Evolutionary conservation across 2,113 vertebrate genomes (phyloP), one percentile per base, ranked within the genome.

Genomic region (Rhea pennata): DNA sequence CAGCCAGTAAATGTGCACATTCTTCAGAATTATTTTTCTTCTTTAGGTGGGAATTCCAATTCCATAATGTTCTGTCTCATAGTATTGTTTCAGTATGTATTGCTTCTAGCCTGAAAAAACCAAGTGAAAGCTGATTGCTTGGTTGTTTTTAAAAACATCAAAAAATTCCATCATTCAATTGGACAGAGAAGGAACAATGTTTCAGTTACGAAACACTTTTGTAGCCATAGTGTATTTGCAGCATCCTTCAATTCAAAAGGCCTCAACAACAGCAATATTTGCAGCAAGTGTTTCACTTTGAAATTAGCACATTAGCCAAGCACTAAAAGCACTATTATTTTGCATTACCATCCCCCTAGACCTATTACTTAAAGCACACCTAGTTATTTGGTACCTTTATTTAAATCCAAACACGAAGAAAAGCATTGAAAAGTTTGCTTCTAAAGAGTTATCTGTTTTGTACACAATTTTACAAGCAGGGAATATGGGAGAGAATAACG

Each of bases 391-490:
- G 26, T 54, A 40, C 36, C 39, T 26, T 36, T 64, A 64, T 40
- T 93, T 91, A 61, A 44, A 87, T 82, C 15, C n/a, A 53, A 88
- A 61, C 62, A 11, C 36, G 79, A 92, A 70, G 20, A n/a, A 21
- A 29, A 86, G 72, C 46, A 64, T 2, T 42, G n/a, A 88, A 81
- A 80, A 77, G 23, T 59, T 29, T 61, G 51, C 48, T 90, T 84
- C 36, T 69, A 64, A 79, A 86, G 39, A 70, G 39, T 5, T 83
- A 36, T 8, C 15, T 11, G 54, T 66, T 62, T 75, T 77, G 23
- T 44, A 80, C 0, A 0, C 65, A 78, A n/a, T 54, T 74, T 79
- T 36, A 67, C 23, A 65, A 82, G 62, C 1, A 4, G 29, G 23
- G 36, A 92, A 61, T 24, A 31, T 22, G 26, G 39, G 23, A 40